These are phyloP conservation scores for Dynastes maya DNA, from an alignment of 2,888 invertebrate species.

Conservation along the genomic window DNA sequence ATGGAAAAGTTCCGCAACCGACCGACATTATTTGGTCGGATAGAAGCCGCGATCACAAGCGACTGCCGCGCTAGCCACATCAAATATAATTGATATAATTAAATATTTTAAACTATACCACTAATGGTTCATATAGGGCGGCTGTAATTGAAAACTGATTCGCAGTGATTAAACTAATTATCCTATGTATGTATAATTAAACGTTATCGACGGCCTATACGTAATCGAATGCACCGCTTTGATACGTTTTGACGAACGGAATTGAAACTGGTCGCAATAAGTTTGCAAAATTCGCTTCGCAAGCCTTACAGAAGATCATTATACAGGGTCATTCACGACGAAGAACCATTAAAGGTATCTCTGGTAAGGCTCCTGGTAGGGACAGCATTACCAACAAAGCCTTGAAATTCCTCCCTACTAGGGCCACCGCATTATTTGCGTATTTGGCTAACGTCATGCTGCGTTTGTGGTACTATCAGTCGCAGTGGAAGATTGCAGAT, in stretches of 20 bases:
- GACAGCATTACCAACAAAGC: no score
- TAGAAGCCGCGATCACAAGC: background rate
- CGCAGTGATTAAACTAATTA: slow-evolving; percentile 34
- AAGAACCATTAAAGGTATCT: no score
- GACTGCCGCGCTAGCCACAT: background rate
- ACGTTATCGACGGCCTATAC: slow-evolving; percentile 3
- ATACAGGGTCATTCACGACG: no score
- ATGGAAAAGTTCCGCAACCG: slow-evolving; percentile 11
- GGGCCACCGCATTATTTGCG: no score
- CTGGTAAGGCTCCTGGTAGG: no score
- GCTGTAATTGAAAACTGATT: slow-evolving; percentile 37
- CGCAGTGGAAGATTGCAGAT: no score
- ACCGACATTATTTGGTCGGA: background rate
- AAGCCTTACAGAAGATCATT: no score
- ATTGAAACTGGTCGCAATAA: background rate
- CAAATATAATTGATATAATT: slow-evolving; percentile 25
- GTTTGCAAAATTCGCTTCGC: background rate
- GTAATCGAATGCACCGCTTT: slow-evolving; percentile 4
- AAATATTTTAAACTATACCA: slow-evolving; percentile 19
- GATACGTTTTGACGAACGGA: background rate
- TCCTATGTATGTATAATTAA: slow-evolving; percentile 25
- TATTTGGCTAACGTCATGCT: no score
- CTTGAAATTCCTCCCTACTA: no score
- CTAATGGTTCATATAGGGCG: slow-evolving; percentile 14
- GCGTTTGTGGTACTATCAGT: no score